Conservation (phyloP, 1,140 invertebrate species). For the Megalonaias nervosa region DNA sequence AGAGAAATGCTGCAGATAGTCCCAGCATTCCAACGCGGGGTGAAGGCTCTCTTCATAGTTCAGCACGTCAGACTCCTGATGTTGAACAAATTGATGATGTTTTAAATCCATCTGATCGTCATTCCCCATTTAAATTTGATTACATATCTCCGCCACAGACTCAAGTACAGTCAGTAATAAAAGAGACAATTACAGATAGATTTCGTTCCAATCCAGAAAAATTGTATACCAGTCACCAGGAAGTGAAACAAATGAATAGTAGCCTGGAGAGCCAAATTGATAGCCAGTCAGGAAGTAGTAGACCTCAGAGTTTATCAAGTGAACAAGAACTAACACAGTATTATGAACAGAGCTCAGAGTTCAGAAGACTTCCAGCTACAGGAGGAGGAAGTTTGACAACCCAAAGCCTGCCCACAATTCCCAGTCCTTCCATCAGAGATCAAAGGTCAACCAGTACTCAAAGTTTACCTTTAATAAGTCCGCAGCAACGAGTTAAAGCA, state of each 20-base stretch:
- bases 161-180: background rate
- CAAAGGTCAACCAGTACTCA: conserved; percentile 39
- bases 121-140: conserved; percentile 28
- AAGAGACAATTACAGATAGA: conserved; percentile 28
- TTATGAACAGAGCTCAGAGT: conserved; percentile 24
- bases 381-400: conserved; percentile 9
- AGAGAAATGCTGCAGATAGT: conserved; percentile 10
- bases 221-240: conserved; percentile 38
- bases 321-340: conserved; percentile 62
- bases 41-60: conserved; percentile 29
- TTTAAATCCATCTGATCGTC: conserved; percentile 27
- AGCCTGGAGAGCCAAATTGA: background rate
- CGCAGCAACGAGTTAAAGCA: conserved; percentile 30
- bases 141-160: background rate
- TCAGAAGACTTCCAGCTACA: background rate
- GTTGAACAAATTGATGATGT: conserved; percentile 34
- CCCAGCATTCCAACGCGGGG: conserved; percentile 17
- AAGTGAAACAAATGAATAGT: conserved; percentile 13
- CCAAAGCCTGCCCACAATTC: background rate
- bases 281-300: conserved; percentile 10
- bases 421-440: conserved; percentile 6
- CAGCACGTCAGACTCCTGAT: conserved; percentile 37
- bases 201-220: conserved; percentile 45
- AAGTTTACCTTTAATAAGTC: conserved; percentile 49
- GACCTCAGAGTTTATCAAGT: conserved; percentile 53